These are phyloP conservation scores for Stictonetta naevosa DNA, from an alignment of 2,113 vertebrate genomes.

Conservation along the genomic window DNA sequence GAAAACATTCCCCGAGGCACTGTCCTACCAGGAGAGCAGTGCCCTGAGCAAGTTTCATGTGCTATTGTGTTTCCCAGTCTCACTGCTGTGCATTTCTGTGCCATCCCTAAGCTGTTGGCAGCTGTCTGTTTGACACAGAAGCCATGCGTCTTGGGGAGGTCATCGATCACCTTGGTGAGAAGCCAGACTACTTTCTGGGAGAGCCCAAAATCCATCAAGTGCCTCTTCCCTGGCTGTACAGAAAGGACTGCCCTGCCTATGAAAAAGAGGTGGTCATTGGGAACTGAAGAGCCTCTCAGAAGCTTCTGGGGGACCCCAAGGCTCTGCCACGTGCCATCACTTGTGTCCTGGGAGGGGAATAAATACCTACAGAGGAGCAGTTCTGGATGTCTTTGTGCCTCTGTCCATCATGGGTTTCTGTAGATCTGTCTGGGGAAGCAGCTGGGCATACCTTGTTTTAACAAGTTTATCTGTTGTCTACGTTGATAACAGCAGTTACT, in stretches of 20 bases:
- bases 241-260: not conserved
- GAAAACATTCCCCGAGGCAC: not conserved
- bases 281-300: not conserved
- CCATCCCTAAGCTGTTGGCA: not conserved
- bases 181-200: not conserved
- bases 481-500: not conserved
- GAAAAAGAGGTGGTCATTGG: not conserved
- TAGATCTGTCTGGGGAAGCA: not conserved
- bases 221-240: not conserved
- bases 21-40: not conserved
- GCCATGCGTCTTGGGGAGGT: not conserved
- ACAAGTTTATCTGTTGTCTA: conserved; percentile 1
- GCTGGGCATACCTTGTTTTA: not conserved
- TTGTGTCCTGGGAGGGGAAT: not conserved
- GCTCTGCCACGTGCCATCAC: fast-evolving
- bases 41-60: not conserved
- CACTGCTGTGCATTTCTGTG: not conserved
- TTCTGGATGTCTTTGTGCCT: not conserved
- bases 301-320: fast-evolving
- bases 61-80: not conserved
- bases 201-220: not conserved
- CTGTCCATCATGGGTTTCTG: not conserved
- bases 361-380: not conserved
- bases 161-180: not conserved
- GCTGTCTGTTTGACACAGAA: not conserved